Conservation (phyloP, 1,140 invertebrate species). For the Lordiphosa clarofinis region DNA sequence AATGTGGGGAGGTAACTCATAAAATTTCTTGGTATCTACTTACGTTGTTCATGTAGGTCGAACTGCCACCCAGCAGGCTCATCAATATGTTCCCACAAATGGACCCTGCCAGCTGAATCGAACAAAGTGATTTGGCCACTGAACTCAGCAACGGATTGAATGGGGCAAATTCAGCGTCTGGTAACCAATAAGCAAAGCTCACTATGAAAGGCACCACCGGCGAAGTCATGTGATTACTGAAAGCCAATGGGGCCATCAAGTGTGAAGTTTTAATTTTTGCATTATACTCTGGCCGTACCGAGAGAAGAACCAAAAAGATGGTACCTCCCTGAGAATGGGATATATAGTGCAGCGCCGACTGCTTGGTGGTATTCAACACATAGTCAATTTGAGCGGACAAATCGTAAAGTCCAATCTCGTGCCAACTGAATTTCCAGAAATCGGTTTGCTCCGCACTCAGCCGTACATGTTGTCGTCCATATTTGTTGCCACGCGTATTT, state of each 20-base stretch:
- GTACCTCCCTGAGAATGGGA: slow-evolving; percentile 82
- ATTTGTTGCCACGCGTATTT: slow-evolving; percentile 85
- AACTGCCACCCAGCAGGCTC: slow-evolving; percentile 16
- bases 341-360: slow-evolving; percentile 82
- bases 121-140: neutral
- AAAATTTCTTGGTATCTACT: neutral
- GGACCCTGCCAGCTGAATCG: neutral
- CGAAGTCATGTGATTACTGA: slow-evolving; percentile 79
- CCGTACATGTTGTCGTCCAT: slow-evolving; percentile 82
- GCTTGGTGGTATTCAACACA: slow-evolving; percentile 80
- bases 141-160: neutral
- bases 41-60: neutral
- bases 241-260: slow-evolving; percentile 82
- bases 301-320: slow-evolving; percentile 73
- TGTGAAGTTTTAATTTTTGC: slow-evolving; percentile 79
- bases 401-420: slow-evolving; percentile 85
- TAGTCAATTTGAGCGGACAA: slow-evolving; percentile 84
- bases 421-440: slow-evolving; percentile 86
- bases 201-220: slow-evolving; percentile 64
- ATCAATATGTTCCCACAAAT: slow-evolving; percentile 7
- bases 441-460: slow-evolving; percentile 80
- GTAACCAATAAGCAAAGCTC: neutral
- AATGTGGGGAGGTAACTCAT: no score
- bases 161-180: neutral
- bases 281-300: slow-evolving; percentile 81